Percentiles rank a stretch among this genome's conserved stretches.
phyloP scores from a whole-genome alignment of 2,888 invertebrate genomes.

The Neuroscelio doddi region DNA sequence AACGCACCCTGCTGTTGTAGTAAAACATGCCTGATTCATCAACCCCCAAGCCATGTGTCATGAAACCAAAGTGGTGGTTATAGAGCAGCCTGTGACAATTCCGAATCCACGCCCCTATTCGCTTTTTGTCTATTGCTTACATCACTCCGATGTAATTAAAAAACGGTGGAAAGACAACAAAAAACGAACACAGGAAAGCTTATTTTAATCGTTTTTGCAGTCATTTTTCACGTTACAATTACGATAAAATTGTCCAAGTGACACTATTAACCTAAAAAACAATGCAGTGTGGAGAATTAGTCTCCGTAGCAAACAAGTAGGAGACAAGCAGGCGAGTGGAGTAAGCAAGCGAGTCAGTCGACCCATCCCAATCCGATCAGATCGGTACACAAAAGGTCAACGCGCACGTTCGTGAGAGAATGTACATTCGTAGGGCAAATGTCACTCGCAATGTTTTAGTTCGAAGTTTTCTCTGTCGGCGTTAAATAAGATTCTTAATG shows the following conservation, averaged over 20 bases:
- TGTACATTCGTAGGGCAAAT: not conserved
- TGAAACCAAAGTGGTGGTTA: not conserved
- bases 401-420: not conserved
- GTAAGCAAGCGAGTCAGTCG: constrained; percentile 4
- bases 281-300: not conserved
- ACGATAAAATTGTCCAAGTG: not conserved
- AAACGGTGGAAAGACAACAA: not conserved
- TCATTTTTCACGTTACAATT: not conserved
- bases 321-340: not conserved
- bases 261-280: constrained; percentile 15
- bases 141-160: not conserved
- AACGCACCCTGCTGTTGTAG: constrained; percentile 5
- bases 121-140: constrained; percentile 3
- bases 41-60: constrained; percentile 9
- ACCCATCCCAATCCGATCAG: constrained; percentile 33
- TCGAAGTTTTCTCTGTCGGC: not conserved
- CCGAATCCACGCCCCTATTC: constrained; percentile 4
- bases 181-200: not conserved
- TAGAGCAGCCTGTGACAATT: constrained; percentile 1
- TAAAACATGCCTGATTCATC: constrained; percentile 5
- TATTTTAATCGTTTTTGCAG: not conserved
- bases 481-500: not conserved
- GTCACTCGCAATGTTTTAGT: not conserved
- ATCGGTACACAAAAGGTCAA: constrained; percentile 7
- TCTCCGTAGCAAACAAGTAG: not conserved